Evolutionary conservation across 2,888 invertebrate species (phyloP), one percentile per base, ranked within the genome.

Genomic region (Microctonus brassicae): DNA sequence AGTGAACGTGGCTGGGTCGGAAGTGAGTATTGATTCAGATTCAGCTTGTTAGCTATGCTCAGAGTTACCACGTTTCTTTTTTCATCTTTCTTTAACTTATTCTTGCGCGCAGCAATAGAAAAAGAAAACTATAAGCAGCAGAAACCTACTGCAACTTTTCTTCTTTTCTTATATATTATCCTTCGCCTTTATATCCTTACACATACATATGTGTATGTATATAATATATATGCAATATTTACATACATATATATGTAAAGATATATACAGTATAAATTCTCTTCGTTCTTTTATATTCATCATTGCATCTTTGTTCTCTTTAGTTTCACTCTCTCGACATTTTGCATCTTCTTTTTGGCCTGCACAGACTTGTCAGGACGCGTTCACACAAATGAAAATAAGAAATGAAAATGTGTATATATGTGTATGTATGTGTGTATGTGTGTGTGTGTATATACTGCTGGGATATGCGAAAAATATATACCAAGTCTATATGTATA

Each of bases 11-110:
- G 79, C 78, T 77, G 78, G 77, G 79, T 76, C 77, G 82, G 80
- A 82, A 83, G 83, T 83, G 78, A 82, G 83, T 84, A 84, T 84
- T 84, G 84, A 84, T 84, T 84, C 84, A 81, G 84, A 84, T 84
- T 84, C 83, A 84, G 82, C 83, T 84, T 83, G 84, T 84, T 84
- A 84, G 81, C 84, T 82, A 84, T 83, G 84, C 84, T 82, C 78
- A 77, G 77, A 83, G 80, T 80, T 78, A 74, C 77, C 80, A 58
- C 68, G 69, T 73, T 72, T 71, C 71, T 72, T 73, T 76, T 75
- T 72, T 69, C 73, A 74, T 65, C 67, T 52, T 70, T 70, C 75
- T 58, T 70, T 72, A 73, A 42, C 58, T 69, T 69, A n/a, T n/a
- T n/a, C n/a, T n/a, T n/a, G n/a, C 68, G 69, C 70, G 57, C 53